Base-by-base conservation (phyloP, 64 coral and sea anemone genomes). In the Orbicella faveolata region DNA sequence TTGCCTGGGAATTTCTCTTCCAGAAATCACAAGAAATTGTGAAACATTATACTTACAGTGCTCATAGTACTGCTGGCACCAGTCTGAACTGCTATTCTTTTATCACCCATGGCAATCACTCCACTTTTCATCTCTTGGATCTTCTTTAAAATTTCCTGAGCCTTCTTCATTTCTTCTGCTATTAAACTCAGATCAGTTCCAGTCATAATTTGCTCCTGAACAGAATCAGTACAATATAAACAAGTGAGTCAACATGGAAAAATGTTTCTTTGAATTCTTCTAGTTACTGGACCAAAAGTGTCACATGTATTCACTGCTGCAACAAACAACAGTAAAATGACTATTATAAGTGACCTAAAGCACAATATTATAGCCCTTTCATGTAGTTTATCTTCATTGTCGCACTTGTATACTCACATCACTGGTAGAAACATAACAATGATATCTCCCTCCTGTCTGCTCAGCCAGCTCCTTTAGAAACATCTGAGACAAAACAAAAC, bases 361-460 rank as follows among this genome's bases (percentile, higher is more conserved):
- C 30, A 67, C 5, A 18, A 18, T 67, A 17, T 21, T 23, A 67
- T 67, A 64, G 62, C 20, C 62, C 62, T 64, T 17, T 64, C 44
- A 48, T 48, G 44, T 6, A 6, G 9, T 16, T 14, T 59, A 59
- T 59, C 55, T 15, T 59, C 55, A 14, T 9, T 9, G 13, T 59
- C 9, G 7, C 15, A 70, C 21, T 9, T 44, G 21, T 10, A 59
- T 5, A 87, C 97, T 79, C 80, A 99, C 97, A 87, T 96, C 91
- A 88, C 94, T 96, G 33, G 97, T 96, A 48, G 97, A 96, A 54
- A 87, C 94, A 93, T 89, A 99, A 62, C 97, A 99, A 52, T 99
- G 97, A 55, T 99, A 99, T 73, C 97, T 77, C 3, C 97, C 97
- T 34, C 93, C 93, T 9, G 97, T 96, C 76, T 96, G 89, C 12